Percentiles rank a stretch among this genome's conserved stretches.
phyloP scores from a whole-genome alignment of 2,888 invertebrate species.

The Drosophila fungiperda region DNA sequence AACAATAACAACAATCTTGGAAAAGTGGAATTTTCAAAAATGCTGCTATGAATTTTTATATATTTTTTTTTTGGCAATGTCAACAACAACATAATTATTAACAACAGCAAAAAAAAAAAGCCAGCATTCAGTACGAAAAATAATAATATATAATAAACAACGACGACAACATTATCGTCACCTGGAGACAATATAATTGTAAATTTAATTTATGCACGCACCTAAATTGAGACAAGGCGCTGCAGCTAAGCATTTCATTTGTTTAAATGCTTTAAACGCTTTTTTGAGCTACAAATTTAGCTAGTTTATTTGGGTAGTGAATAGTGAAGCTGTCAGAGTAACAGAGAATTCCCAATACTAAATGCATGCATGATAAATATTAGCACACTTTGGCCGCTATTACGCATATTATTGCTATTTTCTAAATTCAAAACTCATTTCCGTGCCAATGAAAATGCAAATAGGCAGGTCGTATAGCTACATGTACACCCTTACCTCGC shows the following conservation, averaged over 20 bases:
- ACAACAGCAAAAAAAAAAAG: constrained; percentile 32
- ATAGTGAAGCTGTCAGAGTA: constrained; percentile 1
- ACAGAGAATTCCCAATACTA: no score
- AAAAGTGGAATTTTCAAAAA: constrained; percentile 77
- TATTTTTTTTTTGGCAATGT: constrained; percentile 28
- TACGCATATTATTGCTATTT: constrained; percentile 13
- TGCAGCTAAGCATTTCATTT: constrained; percentile 1
- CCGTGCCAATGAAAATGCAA: constrained; percentile 41
- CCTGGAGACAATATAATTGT: constrained; percentile 78
- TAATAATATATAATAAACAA: constrained; percentile 57
- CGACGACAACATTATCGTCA: constrained; percentile 78
- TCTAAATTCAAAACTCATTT: constrained; percentile 41
- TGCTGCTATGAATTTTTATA: constrained; percentile 50
- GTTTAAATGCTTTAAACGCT: constrained; percentile 1
- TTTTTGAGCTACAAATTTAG: constrained; percentile 19
- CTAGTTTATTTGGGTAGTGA: constrained; percentile 9
- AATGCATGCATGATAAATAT: constrained; percentile 3
- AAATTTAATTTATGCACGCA: constrained; percentile 70
- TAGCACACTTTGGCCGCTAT: constrained; percentile 4
- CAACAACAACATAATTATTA: constrained; percentile 74
- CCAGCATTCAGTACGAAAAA: constrained; percentile 12
- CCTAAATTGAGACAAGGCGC: constrained; percentile 49
- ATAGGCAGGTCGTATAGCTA: not conserved
- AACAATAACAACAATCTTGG: constrained; percentile 54
- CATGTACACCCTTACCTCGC: not conserved